These are phyloP conservation scores for Chloebia gouldiae DNA, from an alignment of 2,113 vertebrate genomes.

Conservation along the genomic window DNA sequence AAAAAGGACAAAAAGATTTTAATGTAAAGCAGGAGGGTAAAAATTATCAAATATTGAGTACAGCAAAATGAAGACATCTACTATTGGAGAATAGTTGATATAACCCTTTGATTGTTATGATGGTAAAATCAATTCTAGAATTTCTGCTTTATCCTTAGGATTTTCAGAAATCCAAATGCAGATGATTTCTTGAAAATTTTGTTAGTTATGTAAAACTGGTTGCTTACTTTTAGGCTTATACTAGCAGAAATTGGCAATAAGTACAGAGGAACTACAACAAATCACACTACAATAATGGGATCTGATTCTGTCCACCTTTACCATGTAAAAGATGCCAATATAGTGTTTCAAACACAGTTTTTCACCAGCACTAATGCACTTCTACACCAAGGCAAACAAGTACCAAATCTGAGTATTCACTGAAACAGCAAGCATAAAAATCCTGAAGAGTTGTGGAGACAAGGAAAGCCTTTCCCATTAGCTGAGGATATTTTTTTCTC, in stretches of 20 bases:
- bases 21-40: neutral
- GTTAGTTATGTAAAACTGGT: neutral
- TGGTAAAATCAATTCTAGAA: neutral
- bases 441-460: neutral
- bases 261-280: neutral
- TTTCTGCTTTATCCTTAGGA: neutral
- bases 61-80: neutral
- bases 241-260: accelerated
- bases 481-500: neutral
- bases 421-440: neutral
- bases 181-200: neutral
- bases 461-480: neutral
- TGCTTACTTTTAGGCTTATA: neutral
- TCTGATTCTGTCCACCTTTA: neutral
- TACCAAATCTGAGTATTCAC: neutral
- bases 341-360: neutral
- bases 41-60: neutral
- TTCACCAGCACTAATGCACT: neutral
- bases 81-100: neutral
- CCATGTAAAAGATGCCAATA: accelerated
- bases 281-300: accelerated
- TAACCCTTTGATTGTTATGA: neutral
- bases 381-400: neutral
- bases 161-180: neutral
- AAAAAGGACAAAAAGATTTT: neutral